These are phyloP conservation scores for Oryzaephilus surinamensis DNA, from an alignment of 1,140 invertebrate species.

Conservation along the genomic window DNA sequence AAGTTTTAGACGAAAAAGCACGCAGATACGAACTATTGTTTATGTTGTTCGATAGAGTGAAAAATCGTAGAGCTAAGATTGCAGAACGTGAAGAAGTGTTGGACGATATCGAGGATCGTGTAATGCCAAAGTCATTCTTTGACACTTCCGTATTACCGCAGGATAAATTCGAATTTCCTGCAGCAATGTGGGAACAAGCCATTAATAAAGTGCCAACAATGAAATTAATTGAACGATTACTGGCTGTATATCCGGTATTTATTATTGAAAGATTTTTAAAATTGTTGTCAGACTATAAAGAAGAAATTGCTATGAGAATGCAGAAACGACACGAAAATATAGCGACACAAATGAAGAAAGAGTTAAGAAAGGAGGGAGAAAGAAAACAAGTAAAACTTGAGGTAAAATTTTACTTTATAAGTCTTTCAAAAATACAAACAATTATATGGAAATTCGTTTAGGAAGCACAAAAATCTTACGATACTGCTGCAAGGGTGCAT, in stretches of 20 bases:
- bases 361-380: slow-evolving; percentile 29
- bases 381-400: slow-evolving; percentile 23
- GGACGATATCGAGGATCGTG: slow-evolving; percentile 30
- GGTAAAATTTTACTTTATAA: slow-evolving; percentile 11
- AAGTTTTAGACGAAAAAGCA: slow-evolving; percentile 20
- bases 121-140: slow-evolving; percentile 27
- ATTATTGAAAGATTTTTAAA: slow-evolving; percentile 26
- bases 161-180: slow-evolving; percentile 26
- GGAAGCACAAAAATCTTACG: slow-evolving; percentile 17
- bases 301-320: slow-evolving; percentile 29
- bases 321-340: slow-evolving; percentile 31
- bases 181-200: slow-evolving; percentile 32
- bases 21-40: slow-evolving; percentile 26
- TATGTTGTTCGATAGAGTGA: slow-evolving; percentile 23
- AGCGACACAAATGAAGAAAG: slow-evolving; percentile 31
- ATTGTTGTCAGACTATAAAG: slow-evolving; percentile 26
- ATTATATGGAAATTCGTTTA: slow-evolving; percentile 4
- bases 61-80: slow-evolving; percentile 21
- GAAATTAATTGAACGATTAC: slow-evolving; percentile 21
- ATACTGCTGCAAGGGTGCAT: slow-evolving; percentile 18
- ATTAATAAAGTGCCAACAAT: slow-evolving; percentile 27
- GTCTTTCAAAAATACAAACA: neutral
- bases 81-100: slow-evolving; percentile 28
- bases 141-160: slow-evolving; percentile 21
- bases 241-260: slow-evolving; percentile 24